These are phyloP conservation scores for Psittacula derbiana DNA, from an alignment of 2,797 vertebrate genomes.

Conservation along the genomic window DNA sequence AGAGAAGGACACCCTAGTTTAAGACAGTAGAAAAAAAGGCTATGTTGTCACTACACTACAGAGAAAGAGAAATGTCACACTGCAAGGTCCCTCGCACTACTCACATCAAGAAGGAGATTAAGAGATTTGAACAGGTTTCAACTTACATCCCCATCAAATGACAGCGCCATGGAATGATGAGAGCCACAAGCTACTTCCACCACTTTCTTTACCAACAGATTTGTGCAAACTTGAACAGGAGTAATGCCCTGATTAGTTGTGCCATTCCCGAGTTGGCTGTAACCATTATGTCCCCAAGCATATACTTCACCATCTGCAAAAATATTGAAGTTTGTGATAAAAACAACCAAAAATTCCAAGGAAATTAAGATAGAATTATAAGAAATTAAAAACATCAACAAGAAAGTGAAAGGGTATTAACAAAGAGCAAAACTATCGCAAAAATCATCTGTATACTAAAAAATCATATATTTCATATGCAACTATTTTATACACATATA, in stretches of 20 bases:
- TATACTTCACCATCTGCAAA: conserved; percentile 91
- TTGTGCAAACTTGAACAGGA: conserved; percentile 89
- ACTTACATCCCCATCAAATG: conserved; percentile 91
- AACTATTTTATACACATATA: not conserved
- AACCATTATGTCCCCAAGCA: conserved; percentile 96
- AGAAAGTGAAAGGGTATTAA: not conserved
- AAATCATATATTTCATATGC: not conserved
- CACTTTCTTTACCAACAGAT: conserved; percentile 88
- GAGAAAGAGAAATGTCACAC: not conserved
- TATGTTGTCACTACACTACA: not conserved
- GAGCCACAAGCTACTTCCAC: conserved; percentile 93
- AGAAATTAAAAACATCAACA: not conserved
- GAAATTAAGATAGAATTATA: not conserved
- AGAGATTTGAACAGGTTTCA: conserved; percentile 13
- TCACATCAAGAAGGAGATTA: not conserved
- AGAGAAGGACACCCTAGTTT: not conserved
- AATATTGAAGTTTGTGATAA: not conserved
- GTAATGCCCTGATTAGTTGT: conserved; percentile 90
- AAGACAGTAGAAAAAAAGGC: not conserved
- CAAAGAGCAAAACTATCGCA: not conserved
- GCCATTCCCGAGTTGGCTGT: conserved; percentile 95
- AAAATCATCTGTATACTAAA: not conserved
- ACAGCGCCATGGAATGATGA: conserved; percentile 93
- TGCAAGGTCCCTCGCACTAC: not conserved
- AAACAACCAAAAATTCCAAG: not conserved